Conservation (phyloP, 2,113 vertebrate genomes). For the Hydrolagus affinis region DNA sequence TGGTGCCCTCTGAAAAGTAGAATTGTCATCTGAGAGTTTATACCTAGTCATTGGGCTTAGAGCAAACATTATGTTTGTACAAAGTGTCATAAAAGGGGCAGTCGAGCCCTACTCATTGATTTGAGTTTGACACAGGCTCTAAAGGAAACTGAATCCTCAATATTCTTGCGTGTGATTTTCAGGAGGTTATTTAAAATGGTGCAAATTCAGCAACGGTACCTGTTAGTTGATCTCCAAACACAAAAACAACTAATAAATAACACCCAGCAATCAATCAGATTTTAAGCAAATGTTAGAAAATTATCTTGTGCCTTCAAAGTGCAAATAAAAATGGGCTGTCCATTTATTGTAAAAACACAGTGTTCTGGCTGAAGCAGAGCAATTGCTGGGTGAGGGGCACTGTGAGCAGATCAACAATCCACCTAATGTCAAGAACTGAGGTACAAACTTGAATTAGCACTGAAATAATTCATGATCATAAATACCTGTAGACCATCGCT, state of each 20-base stretch:
- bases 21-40: background rate
- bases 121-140: background rate
- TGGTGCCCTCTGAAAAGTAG: background rate
- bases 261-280: background rate
- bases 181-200: background rate
- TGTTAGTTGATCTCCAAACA: background rate
- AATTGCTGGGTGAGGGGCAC: background rate
- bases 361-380: background rate
- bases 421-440: too few species aligned
- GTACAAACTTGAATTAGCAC: background rate
- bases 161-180: too few species aligned
- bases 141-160: background rate
- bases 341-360: background rate
- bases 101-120: too few species aligned
- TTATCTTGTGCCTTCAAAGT: background rate
- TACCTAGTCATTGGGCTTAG: background rate
- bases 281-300: background rate
- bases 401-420: background rate
- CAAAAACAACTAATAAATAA: background rate
- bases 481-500: background rate
- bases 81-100: background rate
- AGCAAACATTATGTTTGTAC: background rate
- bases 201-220: background rate
- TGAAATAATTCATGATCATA: background rate
- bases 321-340: background rate